Evolutionary conservation across 2,113 vertebrate genomes (phyloP), one percentile per base, ranked within the genome.

Genomic region (Macrotus californicus): DNA sequence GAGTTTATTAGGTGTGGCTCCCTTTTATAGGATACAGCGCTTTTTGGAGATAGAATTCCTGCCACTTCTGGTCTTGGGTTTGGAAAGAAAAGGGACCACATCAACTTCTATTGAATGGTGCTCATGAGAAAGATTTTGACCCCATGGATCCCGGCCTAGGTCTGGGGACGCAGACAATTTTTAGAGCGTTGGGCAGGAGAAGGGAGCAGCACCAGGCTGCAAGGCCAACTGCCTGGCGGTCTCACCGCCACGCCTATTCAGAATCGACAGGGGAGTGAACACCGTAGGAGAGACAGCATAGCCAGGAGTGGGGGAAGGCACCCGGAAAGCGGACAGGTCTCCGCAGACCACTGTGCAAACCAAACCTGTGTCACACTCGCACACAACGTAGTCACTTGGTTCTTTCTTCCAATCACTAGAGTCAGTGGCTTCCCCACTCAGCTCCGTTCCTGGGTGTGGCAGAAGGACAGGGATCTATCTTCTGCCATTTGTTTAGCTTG

Each of bases 211-310:
- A 50, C 64, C 22, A 16, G 43, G 19, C 22, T 76, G n/a, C 77
- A 29, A 7, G 16, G 9, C 67, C 26, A 8, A 15, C 69, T 41
- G 21, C 9, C 0, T 3, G 52, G 26, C 19, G 36, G 22, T 52
- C 10, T 43, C 11, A 41, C 1, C 24, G 6, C 64, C 18, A 6
- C 0, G 11, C 16, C 52, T 24, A 7, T 7, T 41, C 6, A 3
- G 69, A 39, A 6, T 14, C 39, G n/a, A 10, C 1, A 5, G 15
- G 22, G 36, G 66, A 6, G 16, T 10, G 3, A 16, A 39, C 34
- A 10, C n/a, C 3, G 0, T 0, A 7, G 14, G 43, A 31, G 61
- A 52, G 43, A 15, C 10, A 3, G 13, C 43, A 10, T 41, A 52
- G 50, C 16, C 22, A 12, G 0, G 0, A n/a, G n/a, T n/a, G n/a